These are phyloP conservation scores for Myzus persicae DNA, from an alignment of 1,140 invertebrate species.

Conservation along the genomic window DNA sequence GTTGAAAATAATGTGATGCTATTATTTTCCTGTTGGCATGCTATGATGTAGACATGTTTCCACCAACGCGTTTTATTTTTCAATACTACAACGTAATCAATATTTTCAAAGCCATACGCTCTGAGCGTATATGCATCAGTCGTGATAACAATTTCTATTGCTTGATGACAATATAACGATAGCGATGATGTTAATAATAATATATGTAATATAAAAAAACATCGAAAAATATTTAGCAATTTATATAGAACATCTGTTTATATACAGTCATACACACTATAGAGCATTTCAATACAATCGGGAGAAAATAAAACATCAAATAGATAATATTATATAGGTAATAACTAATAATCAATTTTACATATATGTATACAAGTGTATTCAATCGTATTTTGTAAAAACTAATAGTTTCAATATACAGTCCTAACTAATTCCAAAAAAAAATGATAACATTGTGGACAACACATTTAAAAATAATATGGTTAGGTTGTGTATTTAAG, in stretches of 20 bases:
- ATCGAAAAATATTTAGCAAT: not conserved
- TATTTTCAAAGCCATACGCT: too few species aligned
- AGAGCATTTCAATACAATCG: not conserved
- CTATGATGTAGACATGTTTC: not conserved
- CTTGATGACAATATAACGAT: not conserved
- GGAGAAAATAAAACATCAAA: not conserved
- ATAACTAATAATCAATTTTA: not conserved
- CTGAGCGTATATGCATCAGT: not conserved
- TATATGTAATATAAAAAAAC: not conserved
- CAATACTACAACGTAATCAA: not conserved
- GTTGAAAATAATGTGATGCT: not conserved
- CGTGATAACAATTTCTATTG: not conserved
- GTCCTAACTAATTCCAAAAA: not conserved
- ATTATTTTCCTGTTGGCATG: constrained; percentile 10
- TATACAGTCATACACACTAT: too few species aligned
- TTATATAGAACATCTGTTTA: not conserved
- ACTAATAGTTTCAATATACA: not conserved
- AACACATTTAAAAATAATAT: not conserved
- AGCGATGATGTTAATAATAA: not conserved
- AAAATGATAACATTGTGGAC: not conserved
- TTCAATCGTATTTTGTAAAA: not conserved
- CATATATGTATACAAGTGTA: not conserved
- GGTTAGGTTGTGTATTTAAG: not conserved
- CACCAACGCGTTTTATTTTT: not conserved
- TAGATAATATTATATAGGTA: not conserved